phyloP scores from a whole-genome alignment of 2,113 vertebrate genomes.

The Danionella cerebrum region DNA sequence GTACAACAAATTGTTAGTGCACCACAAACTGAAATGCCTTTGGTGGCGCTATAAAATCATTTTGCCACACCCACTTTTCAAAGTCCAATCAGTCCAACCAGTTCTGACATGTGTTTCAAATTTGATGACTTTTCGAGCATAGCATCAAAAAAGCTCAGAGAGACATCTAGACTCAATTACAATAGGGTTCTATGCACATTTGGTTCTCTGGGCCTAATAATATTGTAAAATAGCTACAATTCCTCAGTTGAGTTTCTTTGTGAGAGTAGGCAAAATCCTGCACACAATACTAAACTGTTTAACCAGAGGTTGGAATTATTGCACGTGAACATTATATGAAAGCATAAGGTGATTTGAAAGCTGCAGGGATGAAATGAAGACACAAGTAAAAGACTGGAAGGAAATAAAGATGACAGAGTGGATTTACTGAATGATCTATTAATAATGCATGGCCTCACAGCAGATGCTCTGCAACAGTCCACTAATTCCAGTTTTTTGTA shows the following conservation, averaged over 20 bases:
- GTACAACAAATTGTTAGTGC: too few species aligned
- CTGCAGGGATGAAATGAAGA: not conserved
- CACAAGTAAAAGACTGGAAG: not conserved
- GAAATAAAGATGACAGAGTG: not conserved
- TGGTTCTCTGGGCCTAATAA: too few species aligned
- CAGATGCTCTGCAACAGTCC: slow-evolving; percentile 7
- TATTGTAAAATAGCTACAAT: too few species aligned
- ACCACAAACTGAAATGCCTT: too few species aligned
- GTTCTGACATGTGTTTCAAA: too few species aligned
- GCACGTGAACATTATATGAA: not conserved
- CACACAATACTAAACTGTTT: not conserved
- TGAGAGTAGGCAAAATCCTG: not conserved
- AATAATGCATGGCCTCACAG: slow-evolving; percentile 10
- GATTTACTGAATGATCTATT: slow-evolving; percentile 1
- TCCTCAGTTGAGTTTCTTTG: not conserved
- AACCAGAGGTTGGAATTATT: not conserved
- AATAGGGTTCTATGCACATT: too few species aligned
- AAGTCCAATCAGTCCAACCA: too few species aligned
- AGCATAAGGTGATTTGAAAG: not conserved
- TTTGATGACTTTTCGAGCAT: too few species aligned
- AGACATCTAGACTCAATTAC: too few species aligned
- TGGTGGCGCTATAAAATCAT: too few species aligned
- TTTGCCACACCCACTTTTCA: too few species aligned
- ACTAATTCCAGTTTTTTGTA: not conserved
- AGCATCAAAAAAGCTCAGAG: too few species aligned